phyloP scores from a whole-genome alignment of 2,888 invertebrate species.

The Andrena minutula region DNA sequence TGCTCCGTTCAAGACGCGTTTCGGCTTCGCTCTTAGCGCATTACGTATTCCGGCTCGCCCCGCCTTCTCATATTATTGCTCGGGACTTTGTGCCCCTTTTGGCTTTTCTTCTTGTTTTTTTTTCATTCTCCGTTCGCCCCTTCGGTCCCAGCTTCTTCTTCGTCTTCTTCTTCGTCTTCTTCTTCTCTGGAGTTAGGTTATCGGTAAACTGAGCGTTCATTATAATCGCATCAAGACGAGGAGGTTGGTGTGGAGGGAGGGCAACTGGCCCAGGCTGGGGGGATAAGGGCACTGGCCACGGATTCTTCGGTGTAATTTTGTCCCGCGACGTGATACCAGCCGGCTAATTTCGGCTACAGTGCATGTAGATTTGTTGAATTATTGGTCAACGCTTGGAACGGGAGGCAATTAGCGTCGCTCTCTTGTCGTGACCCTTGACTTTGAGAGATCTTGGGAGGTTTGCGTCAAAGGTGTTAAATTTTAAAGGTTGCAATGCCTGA shows the following conservation, averaged over 20 bases:
- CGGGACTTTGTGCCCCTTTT: slow-evolving; percentile 42
- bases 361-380: slow-evolving; percentile 10
- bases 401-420: too few species aligned
- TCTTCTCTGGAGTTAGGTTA: slow-evolving; percentile 67
- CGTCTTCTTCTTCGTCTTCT: slow-evolving; percentile 46
- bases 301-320: slow-evolving; percentile 82
- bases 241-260: slow-evolving; percentile 61
- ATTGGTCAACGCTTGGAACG: too few species aligned
- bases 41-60: slow-evolving; percentile 69
- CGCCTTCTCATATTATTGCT: slow-evolving; percentile 72
- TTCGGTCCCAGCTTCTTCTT: slow-evolving; percentile 12
- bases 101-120: slow-evolving; percentile 56
- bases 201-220: slow-evolving; percentile 82
- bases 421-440: too few species aligned
- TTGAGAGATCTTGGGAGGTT: too few species aligned
- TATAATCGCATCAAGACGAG: slow-evolving; percentile 83
- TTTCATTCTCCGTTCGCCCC: slow-evolving; percentile 31
- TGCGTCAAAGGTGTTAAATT: too few species aligned
- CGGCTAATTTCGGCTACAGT: slow-evolving; percentile 45
- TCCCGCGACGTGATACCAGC: slow-evolving; percentile 68
- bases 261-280: slow-evolving; percentile 47
- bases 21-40: slow-evolving; percentile 67
- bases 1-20: slow-evolving; percentile 59
- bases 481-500: too few species aligned
- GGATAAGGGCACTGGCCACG: slow-evolving; percentile 75